Percentiles rank a stretch among this genome's conserved stretches.
These are phyloP conservation scores for Pandemis cinnamomeana DNA, from an alignment of 2,888 invertebrate species.

Conservation along the genomic window DNA sequence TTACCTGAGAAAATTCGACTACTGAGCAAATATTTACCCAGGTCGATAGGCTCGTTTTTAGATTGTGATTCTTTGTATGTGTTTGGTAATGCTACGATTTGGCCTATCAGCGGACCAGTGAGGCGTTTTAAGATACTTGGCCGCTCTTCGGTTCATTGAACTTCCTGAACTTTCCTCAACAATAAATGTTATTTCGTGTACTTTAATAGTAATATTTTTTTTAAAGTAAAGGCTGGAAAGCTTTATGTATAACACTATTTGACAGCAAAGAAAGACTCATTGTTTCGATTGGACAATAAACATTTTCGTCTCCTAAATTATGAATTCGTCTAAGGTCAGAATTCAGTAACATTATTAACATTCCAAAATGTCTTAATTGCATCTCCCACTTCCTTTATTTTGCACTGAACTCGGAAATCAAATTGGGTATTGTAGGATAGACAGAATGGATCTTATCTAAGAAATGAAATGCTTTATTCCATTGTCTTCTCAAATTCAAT, in stretches of 20 bases:
- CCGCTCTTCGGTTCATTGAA: background rate
- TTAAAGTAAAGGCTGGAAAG: too few species aligned
- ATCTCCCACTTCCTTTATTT: slow-evolving; percentile 2
- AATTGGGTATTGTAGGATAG: background rate
- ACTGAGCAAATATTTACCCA: slow-evolving; percentile 2
- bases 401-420: background rate
- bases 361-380: background rate
- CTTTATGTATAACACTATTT: background rate
- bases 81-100: background rate
- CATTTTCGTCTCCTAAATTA: background rate
- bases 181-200: too few species aligned
- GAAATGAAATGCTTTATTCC: slow-evolving; percentile 21
- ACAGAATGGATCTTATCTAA: slow-evolving; percentile 16
- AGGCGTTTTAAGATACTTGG: background rate
- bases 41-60: slow-evolving; percentile 9
- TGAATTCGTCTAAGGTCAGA: background rate
- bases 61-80: slow-evolving; percentile 5
- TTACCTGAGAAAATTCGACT: slow-evolving; percentile 13
- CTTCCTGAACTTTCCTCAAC: background rate
- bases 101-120: background rate
- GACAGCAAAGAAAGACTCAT: background rate
- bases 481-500: slow-evolving; percentile 22
- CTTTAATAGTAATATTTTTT: too few species aligned
- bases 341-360: background rate
- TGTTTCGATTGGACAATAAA: background rate